Conservation (phyloP, 2,888 invertebrate genomes). For the Boloria selene region DNA sequence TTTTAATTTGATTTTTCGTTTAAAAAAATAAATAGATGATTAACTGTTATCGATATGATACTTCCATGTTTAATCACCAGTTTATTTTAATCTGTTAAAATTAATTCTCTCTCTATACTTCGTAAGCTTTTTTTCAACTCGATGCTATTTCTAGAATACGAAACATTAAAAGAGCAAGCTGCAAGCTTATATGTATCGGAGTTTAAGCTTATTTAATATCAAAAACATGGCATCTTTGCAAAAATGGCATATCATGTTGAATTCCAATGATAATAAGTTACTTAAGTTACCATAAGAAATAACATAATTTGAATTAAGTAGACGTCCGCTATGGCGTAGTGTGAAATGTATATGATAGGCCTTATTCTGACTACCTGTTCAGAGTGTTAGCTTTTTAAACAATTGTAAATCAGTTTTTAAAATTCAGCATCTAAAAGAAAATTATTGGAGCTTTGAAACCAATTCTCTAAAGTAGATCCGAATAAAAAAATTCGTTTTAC, state of each 20-base stretch:
- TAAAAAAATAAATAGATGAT: too few relatives aligned
- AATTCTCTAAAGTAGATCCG: too few relatives aligned
- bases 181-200: slow-evolving; percentile 37
- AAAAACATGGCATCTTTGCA: slow-evolving; percentile 34
- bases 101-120: slow-evolving; percentile 23
- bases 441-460: too few relatives aligned
- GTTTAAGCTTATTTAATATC: slow-evolving; percentile 38
- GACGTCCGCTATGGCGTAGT: not conserved
- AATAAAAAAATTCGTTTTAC: too few relatives aligned
- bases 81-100: not conserved
- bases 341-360: too few relatives aligned
- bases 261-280: slow-evolving; percentile 35
- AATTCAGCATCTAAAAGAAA: too few relatives aligned
- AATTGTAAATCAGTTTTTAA: too few relatives aligned
- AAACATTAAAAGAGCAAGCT: slow-evolving; percentile 33
- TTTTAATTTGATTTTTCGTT: too few relatives aligned
- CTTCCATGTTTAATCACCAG: not conserved
- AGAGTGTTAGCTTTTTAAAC: too few relatives aligned
- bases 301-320: too few relatives aligned
- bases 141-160: slow-evolving; percentile 32
- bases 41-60: too few relatives aligned
- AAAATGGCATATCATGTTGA: slow-evolving; percentile 16
- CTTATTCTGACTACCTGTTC: too few relatives aligned
- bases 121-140: slow-evolving; percentile 5
- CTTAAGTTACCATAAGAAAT: slow-evolving; percentile 15